Percentiles rank a stretch among this genome's conserved stretches.
These are phyloP conservation scores for Miltochrista miniata DNA, from an alignment of 2,888 invertebrate genomes.

Conservation along the genomic window DNA sequence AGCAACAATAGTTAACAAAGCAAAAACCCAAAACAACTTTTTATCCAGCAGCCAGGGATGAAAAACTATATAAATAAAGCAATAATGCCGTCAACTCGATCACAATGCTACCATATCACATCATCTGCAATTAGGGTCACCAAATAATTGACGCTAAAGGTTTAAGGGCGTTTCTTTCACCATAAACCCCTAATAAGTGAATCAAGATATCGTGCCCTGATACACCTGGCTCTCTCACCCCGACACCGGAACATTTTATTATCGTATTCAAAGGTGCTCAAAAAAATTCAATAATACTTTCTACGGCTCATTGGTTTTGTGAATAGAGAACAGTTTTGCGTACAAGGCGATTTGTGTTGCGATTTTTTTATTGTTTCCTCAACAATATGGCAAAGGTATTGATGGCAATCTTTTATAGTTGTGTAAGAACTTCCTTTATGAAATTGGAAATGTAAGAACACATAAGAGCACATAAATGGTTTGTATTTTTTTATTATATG, in stretches of 20 bases:
- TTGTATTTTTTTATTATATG: too few species aligned
- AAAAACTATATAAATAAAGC: constrained; percentile 65
- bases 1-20: constrained; percentile 58
- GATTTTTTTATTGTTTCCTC: constrained; percentile 52
- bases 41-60: constrained; percentile 38
- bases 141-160: constrained; percentile 78
- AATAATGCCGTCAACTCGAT: constrained; percentile 71
- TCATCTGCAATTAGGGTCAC: constrained; percentile 82
- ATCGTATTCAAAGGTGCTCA: constrained; percentile 59
- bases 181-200: constrained; percentile 76
- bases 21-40: constrained; percentile 59
- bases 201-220: constrained; percentile 78
- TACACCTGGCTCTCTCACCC: constrained; percentile 79
- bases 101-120: constrained; percentile 73
- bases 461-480: too few species aligned
- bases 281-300: constrained; percentile 67
- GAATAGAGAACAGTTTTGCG: constrained; percentile 49
- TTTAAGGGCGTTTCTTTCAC: constrained; percentile 70
- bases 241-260: constrained; percentile 51
- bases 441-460: constrained; percentile 8
- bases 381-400: constrained; percentile 34
- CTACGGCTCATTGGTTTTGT: constrained; percentile 67
- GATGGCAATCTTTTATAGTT: constrained; percentile 44
- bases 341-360: constrained; percentile 50
- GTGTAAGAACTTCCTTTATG: constrained; percentile 13